Evolutionary conservation across 2,888 invertebrate genomes (phyloP).

Genomic region (Tipula unca): DNA sequence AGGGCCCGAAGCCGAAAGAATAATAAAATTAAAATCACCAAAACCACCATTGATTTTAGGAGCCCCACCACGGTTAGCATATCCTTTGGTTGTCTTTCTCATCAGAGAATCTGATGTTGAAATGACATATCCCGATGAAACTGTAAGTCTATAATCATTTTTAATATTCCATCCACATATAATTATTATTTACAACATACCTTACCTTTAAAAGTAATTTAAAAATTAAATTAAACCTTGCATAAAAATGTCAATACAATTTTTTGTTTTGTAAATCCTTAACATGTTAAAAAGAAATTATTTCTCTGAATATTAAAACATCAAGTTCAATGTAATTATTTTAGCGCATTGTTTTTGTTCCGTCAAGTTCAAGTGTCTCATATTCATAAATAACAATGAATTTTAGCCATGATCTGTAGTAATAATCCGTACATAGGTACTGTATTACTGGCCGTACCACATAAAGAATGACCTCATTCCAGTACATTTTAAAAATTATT

Average conservation of each 20-base stretch:
- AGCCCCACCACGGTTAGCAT: conserved; percentile 63
- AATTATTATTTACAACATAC: neutral
- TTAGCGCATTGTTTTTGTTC: neutral
- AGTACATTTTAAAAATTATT: neutral
- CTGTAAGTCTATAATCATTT: conserved; percentile 44
- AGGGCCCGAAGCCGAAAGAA: conserved; percentile 57
- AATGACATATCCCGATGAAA: conserved; percentile 64
- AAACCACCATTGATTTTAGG: conserved; percentile 56
- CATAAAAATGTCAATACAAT: neutral
- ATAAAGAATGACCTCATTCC: neutral
- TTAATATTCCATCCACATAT: neutral
- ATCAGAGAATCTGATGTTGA: conserved; percentile 54
- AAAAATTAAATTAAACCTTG: neutral
- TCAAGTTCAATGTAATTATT: neutral
- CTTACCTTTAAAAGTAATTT: neutral
- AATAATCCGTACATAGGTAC: neutral
- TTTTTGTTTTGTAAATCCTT: neutral
- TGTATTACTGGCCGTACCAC: neutral
- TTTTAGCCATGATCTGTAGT: neutral
- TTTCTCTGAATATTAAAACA: neutral
- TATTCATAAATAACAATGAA: neutral
- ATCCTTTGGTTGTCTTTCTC: conserved; percentile 68
- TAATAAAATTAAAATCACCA: conserved; percentile 53
- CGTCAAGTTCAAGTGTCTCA: neutral
- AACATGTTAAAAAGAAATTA: neutral